Conservation (phyloP, 2,888 invertebrate species). For the Agriopis aurantiaria region DNA sequence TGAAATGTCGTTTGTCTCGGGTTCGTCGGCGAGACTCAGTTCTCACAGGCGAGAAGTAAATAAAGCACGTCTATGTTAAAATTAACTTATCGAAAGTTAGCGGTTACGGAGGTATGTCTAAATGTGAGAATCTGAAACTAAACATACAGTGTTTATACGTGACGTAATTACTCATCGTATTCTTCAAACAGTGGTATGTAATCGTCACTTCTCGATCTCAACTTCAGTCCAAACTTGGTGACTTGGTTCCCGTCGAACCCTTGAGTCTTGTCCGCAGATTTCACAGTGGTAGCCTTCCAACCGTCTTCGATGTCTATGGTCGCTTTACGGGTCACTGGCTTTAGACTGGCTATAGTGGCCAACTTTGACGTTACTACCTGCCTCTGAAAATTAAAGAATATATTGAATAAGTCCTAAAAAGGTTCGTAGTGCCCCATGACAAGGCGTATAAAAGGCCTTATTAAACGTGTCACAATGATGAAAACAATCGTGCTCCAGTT, state of each 20-base stretch:
- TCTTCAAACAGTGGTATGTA: slow-evolving; percentile 76
- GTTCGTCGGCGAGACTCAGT: no score
- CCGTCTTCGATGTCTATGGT: slow-evolving; percentile 55
- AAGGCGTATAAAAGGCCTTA: no score
- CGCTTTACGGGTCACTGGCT: slow-evolving; percentile 63
- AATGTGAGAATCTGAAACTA: not conserved
- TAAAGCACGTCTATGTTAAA: no score
- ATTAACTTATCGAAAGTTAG: not conserved
- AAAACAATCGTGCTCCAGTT: no score
- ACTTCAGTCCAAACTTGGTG: slow-evolving; percentile 73
- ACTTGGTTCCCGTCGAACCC: slow-evolving; percentile 66
- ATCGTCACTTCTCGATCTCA: slow-evolving; percentile 73
- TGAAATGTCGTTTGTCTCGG: no score
- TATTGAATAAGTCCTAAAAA: no score
- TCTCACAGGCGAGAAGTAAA: no score
- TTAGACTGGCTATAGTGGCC: slow-evolving; percentile 52
- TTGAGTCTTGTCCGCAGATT: slow-evolving; percentile 62
- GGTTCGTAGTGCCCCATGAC: no score
- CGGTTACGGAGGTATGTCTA: not conserved
- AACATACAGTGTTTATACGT: slow-evolving; percentile 4
- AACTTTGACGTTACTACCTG: slow-evolving; percentile 68
- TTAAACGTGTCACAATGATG: no score
- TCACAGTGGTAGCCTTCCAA: slow-evolving; percentile 64
- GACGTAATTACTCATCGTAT: slow-evolving; percentile 61
- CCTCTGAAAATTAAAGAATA: slow-evolving; percentile 64